Conservation (phyloP, 2,797 vertebrate genomes). For the Lerista edwardsae region DNA sequence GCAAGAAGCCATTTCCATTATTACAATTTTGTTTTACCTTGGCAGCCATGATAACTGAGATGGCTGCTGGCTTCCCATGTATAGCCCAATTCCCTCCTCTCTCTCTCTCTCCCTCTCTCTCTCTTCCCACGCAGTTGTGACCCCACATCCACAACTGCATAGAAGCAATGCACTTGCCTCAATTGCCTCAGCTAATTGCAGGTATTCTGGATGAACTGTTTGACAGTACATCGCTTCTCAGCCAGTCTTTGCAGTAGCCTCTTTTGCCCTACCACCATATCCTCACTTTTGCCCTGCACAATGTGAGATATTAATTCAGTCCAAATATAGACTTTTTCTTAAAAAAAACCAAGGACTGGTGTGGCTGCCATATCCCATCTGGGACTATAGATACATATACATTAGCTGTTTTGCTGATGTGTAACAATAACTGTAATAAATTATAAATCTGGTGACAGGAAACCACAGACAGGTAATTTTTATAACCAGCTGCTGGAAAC, state of each 20-base stretch:
- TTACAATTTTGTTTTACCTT: background rate
- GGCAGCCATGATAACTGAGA: background rate
- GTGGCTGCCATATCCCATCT: background rate
- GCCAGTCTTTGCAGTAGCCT: background rate
- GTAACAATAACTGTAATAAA: slow-evolving; percentile 8
- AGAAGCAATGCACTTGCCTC: background rate
- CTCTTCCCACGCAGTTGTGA: background rate
- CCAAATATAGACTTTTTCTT: background rate
- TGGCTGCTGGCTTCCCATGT: background rate
- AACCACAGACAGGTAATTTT: slow-evolving; percentile 10
- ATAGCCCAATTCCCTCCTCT: background rate
- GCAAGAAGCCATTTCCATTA: background rate
- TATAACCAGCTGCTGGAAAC: background rate
- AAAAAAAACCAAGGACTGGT: background rate
- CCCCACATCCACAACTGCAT: background rate
- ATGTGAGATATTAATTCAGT: slow-evolving; percentile 14
- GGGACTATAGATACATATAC: background rate
- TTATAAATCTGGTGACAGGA: slow-evolving; percentile 16
- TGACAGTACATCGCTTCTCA: background rate
- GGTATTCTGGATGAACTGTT: background rate
- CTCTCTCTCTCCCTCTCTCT: background rate
- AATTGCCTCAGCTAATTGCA: background rate
- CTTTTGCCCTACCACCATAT: background rate
- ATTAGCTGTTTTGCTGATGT: slow-evolving; percentile 25
- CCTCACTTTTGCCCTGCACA: background rate